Evolutionary conservation across 2,797 vertebrate genomes (phyloP).

Genomic region (Mormyrops attenuatus): DNA sequence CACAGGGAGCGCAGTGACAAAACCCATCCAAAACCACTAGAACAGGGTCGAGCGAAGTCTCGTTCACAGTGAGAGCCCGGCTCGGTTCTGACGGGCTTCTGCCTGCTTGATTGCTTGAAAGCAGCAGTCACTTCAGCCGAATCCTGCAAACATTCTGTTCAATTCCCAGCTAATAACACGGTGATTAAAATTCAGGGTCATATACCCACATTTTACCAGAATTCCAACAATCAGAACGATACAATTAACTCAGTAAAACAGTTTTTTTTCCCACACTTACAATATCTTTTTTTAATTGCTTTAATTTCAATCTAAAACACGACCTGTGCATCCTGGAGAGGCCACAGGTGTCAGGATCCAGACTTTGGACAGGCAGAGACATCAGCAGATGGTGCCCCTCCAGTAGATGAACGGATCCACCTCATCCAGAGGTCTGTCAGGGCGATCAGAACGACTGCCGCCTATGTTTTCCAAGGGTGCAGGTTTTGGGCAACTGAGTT

Average conservation of each 20-base stretch:
- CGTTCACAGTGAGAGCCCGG: not conserved
- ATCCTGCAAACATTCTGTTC: not conserved
- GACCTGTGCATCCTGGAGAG: not conserved
- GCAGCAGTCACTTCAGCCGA: not conserved
- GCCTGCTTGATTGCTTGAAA: not conserved
- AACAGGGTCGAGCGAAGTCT: not conserved
- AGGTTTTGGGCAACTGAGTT: not conserved
- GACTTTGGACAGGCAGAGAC: not conserved
- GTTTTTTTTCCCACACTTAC: not conserved
- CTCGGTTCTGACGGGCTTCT: not conserved
- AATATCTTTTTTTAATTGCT: not conserved
- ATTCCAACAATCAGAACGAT: not conserved
- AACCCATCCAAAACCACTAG: constrained; percentile 1
- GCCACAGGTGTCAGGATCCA: not conserved
- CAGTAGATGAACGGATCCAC: not conserved
- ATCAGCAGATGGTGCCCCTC: not conserved
- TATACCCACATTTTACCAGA: not conserved
- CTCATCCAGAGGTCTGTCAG: not conserved
- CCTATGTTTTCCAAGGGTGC: not conserved
- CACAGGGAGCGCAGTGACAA: not conserved
- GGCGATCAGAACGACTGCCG: not conserved
- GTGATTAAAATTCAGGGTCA: constrained; percentile 7
- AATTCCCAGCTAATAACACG: not conserved
- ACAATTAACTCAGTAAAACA: not conserved
- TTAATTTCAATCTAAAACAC: not conserved